Base-by-base conservation (phyloP, 2,113 vertebrate genomes). In the Lepidiolamprologus cunningtoni region DNA sequence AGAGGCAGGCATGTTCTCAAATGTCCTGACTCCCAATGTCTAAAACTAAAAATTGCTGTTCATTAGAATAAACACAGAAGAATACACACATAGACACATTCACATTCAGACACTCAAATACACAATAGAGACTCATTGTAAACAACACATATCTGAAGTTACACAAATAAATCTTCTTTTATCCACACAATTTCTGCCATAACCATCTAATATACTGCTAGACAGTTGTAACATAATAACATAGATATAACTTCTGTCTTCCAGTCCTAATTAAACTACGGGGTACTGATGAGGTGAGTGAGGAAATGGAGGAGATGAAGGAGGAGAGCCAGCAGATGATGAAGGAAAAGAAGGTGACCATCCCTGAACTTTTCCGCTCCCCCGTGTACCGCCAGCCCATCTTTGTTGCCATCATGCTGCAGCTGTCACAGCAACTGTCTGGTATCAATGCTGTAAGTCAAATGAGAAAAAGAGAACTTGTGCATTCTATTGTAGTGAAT, bases 281-380 rank as follows among this genome's bases (percentile, higher is more conserved):
- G 0, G 98, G 98, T 21, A 98, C 97, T 0, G 97, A 97, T 0
- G 97, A 99, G 0, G 98, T 99, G 90, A 97, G 95, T 76, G 96
- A 93, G 0, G 98, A 99, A 95, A 96, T 99, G 83, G 97, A 98
- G 92, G 98, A 99, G 96, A 99, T 99, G 98, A 98, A 96, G 89
- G 98, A 99, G 54, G 98, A 99, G 95, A 97, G 98, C 85, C 94
- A 98, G 91, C 97, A 98, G 94, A 99, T 99, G 98, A 97, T 98
- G 97, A 96, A 97, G 89, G 98, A 99, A 95, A 98, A 97, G 95
- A 98, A 97, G 79, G 98, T 99, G 85, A 99, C 98, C 66, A 99
- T 99, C 11, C 91, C 94, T 2, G 98, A 99, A 92, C 96, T 99
- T 33, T 98, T 99, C 96, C 97, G 97, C 66, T 98, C 98, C 0